Conservation (phyloP, 1,140 invertebrate genomes). For the Teleopsis dalmanni region DNA sequence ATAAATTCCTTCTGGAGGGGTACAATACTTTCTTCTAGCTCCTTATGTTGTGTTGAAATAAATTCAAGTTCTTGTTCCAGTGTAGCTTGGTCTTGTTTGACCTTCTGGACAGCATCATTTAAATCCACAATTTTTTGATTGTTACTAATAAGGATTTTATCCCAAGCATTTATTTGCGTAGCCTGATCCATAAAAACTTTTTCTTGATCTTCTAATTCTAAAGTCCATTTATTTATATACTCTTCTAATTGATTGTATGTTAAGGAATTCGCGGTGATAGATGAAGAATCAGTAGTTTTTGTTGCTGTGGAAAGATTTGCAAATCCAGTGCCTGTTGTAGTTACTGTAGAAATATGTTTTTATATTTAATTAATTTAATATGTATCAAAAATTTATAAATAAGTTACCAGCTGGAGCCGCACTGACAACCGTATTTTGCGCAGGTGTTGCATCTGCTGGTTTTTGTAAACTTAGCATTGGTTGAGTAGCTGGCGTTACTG, state of each 20-base stretch:
- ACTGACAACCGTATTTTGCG: no score
- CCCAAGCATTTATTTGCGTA: slow-evolving; percentile 91
- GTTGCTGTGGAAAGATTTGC: slow-evolving; percentile 9
- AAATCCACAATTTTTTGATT: slow-evolving; percentile 86
- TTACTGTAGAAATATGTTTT: background rate
- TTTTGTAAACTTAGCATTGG: slow-evolving; percentile 18
- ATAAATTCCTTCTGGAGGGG: slow-evolving; percentile 76
- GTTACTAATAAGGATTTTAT: slow-evolving; percentile 80
- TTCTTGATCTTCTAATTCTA: slow-evolving; percentile 89
- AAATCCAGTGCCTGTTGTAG: background rate
- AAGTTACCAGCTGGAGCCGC: no score
- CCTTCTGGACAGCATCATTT: slow-evolving; percentile 74
- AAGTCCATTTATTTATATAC: slow-evolving; percentile 90
- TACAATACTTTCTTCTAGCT: slow-evolving; percentile 77
- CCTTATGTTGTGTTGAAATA: slow-evolving; percentile 83
- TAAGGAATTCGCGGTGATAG: slow-evolving; percentile 39
- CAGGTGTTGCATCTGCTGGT: slow-evolving; percentile 16
- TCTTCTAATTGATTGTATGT: slow-evolving; percentile 88
- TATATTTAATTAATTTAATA: background rate
- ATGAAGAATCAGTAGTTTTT: slow-evolving; percentile 9
- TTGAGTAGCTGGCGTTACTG: slow-evolving; percentile 20
- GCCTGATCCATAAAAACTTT: slow-evolving; percentile 90
- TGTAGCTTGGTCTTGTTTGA: slow-evolving; percentile 82
- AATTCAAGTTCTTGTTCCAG: slow-evolving; percentile 93
- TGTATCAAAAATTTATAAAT: background rate